Conservation (phyloP, 1,140 invertebrate genomes). For the Penaeus japonicus region DNA sequence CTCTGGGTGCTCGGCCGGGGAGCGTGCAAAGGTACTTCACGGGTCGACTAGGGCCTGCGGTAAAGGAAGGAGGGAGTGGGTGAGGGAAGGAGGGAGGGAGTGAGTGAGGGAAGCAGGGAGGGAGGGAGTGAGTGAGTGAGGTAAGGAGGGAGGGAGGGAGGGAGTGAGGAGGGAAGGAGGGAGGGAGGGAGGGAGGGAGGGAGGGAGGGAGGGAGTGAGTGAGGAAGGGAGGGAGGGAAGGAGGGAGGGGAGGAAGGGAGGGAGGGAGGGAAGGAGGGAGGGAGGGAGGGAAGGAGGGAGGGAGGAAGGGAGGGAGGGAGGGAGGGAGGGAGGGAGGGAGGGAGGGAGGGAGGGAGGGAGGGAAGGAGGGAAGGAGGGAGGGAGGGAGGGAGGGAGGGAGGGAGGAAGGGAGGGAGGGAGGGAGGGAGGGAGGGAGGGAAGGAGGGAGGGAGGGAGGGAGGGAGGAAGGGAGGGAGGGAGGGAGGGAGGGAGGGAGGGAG, state of each 20-base stretch:
- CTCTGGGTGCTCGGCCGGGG: not conserved
- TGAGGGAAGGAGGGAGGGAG: not conserved
- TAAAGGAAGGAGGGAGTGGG: not conserved
- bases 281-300: not conserved
- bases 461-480: not conserved
- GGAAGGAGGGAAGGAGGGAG: not conserved
- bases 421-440: not conserved
- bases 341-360: not conserved
- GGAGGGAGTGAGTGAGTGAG: not conserved
- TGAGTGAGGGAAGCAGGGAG: not conserved
- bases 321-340: not conserved
- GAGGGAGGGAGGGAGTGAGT: not conserved
- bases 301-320: not conserved
- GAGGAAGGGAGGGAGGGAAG: not conserved
- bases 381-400: not conserved
- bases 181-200: not conserved
- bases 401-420: not conserved
- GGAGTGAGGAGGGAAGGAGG: not conserved
- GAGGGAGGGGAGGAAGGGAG: not conserved
- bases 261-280: not conserved
- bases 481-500: not conserved
- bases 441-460: not conserved
- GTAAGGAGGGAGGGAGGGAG: not conserved
- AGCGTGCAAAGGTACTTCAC: too few relatives aligned
- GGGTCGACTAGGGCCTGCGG: not conserved